Conservation (phyloP, 2,113 vertebrate species). For the Oreotragus oreotragus region DNA sequence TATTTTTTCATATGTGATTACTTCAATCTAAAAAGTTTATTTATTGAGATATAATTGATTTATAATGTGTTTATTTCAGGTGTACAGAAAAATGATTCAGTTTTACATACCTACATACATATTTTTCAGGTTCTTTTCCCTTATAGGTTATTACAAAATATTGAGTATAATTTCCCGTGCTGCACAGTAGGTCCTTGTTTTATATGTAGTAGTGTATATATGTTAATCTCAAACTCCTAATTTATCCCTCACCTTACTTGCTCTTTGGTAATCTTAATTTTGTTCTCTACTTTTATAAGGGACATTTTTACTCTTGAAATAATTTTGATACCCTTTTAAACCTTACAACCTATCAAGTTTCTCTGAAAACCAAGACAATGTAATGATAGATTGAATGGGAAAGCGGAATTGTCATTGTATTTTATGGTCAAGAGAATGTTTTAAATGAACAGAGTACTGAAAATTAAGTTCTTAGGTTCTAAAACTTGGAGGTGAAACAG, state of each 20-base stretch:
- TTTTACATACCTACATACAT: neutral
- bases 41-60: neutral
- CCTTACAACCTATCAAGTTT: neutral
- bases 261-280: neutral
- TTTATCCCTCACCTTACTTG: neutral
- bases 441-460: neutral
- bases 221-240: neutral
- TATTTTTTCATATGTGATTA: neutral
- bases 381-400: neutral
- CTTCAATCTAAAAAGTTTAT: neutral
- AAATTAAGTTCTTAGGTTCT: neutral
- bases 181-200: neutral
- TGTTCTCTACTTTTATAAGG: neutral
- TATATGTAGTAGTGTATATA: neutral
- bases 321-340: neutral
- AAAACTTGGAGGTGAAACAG: neutral
- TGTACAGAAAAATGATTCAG: neutral
- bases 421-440: neutral
- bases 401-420: neutral
- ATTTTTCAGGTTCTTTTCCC: neutral
- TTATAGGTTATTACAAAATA: neutral
- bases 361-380: neutral
- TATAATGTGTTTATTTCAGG: neutral
- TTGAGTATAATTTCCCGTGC: neutral
- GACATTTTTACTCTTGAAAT: neutral